A percentile compares a stretch with the other conserved stretches of the same genome.
Conservation (phyloP, 1,140 invertebrate genomes). For the Psilanteris sp. region DNA sequence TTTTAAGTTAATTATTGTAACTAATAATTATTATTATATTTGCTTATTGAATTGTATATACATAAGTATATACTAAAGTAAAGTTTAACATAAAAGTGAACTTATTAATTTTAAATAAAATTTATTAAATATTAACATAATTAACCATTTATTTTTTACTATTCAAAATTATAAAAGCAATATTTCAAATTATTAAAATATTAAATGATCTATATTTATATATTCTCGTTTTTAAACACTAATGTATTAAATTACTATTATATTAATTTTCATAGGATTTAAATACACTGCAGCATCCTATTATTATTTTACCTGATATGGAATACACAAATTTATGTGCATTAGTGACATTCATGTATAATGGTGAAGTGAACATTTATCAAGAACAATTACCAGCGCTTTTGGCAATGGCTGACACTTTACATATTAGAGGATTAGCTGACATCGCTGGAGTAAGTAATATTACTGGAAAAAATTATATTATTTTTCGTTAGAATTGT, state of each 20-base stretch:
- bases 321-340: slow-evolving; percentile 89
- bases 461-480: no score
- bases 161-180: slow-evolving; percentile 4
- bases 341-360: slow-evolving; percentile 94
- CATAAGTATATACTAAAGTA: no score
- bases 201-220: no score
- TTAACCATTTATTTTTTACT: no score
- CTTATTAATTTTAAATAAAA: no score
- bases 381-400: slow-evolving; percentile 90
- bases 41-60: no score
- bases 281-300: slow-evolving; percentile 86
- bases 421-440: slow-evolving; percentile 92
- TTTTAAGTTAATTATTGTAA: no score
- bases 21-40: no score
- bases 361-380: slow-evolving; percentile 93
- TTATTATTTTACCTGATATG: slow-evolving; percentile 90
- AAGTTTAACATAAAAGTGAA: no score
- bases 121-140: no score
- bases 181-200: no score
- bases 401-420: slow-evolving; percentile 89
- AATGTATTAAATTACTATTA: neutral
- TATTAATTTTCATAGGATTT: slow-evolving; percentile 81
- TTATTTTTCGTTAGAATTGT: no score
- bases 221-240: neutral
- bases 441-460: slow-evolving; percentile 86